These are phyloP conservation scores for Crypturellus undulatus DNA, from an alignment of 2,113 vertebrate genomes.

Conservation along the genomic window DNA sequence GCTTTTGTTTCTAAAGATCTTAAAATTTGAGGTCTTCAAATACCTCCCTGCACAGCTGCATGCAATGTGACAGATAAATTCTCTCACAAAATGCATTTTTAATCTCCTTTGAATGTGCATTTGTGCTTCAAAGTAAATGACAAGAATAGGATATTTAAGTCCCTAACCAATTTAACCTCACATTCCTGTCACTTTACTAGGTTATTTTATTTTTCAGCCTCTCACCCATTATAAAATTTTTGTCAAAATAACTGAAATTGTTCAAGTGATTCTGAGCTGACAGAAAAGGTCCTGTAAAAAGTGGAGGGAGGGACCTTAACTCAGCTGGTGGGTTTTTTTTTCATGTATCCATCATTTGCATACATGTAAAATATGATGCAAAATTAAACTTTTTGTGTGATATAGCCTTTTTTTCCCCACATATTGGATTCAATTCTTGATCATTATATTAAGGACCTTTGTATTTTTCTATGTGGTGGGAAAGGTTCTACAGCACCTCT, in stretches of 20 bases:
- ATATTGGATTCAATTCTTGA: neutral
- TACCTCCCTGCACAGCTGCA: neutral
- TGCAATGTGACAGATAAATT: neutral
- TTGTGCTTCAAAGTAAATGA: constrained; percentile 1
- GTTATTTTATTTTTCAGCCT: constrained; percentile 14
- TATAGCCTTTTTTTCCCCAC: neutral
- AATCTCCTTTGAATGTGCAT: neutral
- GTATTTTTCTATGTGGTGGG: neutral
- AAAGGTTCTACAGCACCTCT: neutral
- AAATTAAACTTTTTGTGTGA: neutral
- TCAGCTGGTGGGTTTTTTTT: neutral
- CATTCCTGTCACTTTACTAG: neutral
- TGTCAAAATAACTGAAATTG: constrained; percentile 21
- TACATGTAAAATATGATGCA: neutral
- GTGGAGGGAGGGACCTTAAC: neutral
- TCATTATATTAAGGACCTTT: neutral
- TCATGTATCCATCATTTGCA: neutral
- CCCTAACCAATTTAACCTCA: neutral
- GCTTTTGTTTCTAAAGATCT: neutral
- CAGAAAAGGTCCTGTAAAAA: neutral
- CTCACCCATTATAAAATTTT: neutral
- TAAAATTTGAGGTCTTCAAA: constrained; percentile 8
- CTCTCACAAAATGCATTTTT: neutral
- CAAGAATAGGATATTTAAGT: constrained; percentile 18
- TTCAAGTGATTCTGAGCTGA: neutral